Conservation (phyloP, 1,140 invertebrate genomes). For the Drosophila pseudoobscura region DNA sequence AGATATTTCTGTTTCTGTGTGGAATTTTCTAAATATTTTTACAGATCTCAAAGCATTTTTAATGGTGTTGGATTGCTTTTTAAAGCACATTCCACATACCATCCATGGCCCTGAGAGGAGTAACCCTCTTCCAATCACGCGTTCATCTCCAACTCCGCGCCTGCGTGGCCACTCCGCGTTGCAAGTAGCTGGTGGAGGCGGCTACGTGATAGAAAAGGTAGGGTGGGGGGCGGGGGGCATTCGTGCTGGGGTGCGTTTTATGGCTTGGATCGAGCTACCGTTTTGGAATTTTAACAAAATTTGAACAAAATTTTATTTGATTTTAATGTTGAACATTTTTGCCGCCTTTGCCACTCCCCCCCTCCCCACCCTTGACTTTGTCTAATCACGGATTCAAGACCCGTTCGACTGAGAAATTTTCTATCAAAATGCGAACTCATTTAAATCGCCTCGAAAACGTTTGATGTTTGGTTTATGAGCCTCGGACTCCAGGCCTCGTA, state of each 20-base stretch:
- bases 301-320: conserved; percentile 64
- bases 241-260: conserved; percentile 50
- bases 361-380: neutral
- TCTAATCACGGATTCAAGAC: conserved; percentile 50
- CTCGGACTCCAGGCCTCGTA: conserved; percentile 13
- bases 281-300: conserved; percentile 68
- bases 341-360: conserved; percentile 48
- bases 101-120: neutral
- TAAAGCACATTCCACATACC: neutral
- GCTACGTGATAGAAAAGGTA: conserved; percentile 6
- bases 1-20: neutral
- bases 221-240: neutral
- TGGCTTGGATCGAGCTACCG: conserved; percentile 39
- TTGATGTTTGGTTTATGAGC: conserved; percentile 74
- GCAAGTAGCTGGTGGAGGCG: neutral
- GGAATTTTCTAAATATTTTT: too few relatives aligned
- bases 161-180: conserved; percentile 46
- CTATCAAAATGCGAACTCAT: conserved; percentile 75
- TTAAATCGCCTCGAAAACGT: conserved; percentile 66
- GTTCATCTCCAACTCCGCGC: conserved; percentile 6
- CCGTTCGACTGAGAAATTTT: conserved; percentile 55
- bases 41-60: too few relatives aligned
- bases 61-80: too few relatives aligned
- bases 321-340: conserved; percentile 73
- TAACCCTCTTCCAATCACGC: neutral